Percentiles rank a stretch among this genome's conserved stretches.
phyloP scores from a whole-genome alignment of 2,113 vertebrate genomes.

The Vidua chalybeata region DNA sequence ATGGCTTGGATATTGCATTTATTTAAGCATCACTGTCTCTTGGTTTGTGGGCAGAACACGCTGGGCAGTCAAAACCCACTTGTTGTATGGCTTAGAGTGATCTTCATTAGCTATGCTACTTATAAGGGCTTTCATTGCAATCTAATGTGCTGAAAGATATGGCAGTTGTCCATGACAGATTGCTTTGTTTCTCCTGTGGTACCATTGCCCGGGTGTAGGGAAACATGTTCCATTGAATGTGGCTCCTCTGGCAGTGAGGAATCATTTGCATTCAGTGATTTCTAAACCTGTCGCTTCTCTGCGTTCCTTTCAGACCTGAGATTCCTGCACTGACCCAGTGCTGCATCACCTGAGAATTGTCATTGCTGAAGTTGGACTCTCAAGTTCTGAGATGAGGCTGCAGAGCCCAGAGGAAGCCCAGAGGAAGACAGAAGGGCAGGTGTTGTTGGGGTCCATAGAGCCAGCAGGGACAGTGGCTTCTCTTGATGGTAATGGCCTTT shows the following conservation, averaged over 20 bases:
- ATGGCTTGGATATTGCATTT: not conserved
- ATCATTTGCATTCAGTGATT: not conserved
- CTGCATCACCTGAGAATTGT: not conserved
- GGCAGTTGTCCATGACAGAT: not conserved
- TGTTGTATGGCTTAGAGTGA: not conserved
- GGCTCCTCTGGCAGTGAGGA: not conserved
- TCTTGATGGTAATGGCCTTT: not conserved
- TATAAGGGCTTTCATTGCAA: not conserved
- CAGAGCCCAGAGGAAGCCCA: not conserved
- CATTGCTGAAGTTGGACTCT: not conserved
- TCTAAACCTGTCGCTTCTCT: not conserved
- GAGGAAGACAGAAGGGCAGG: not conserved
- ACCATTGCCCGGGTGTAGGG: not conserved
- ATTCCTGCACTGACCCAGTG: not conserved
- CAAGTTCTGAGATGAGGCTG: not conserved
- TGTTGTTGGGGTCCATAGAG: not conserved
- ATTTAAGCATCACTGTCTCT: not conserved
- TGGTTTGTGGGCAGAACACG: not conserved
- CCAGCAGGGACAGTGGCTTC: not conserved
- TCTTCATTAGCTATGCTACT: not conserved
- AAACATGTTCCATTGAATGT: not conserved
- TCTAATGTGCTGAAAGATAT: not conserved
- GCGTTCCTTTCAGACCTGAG: not conserved
- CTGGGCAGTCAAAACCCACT: not conserved
- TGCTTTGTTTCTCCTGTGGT: not conserved